Base-by-base conservation (phyloP, 2,113 vertebrate genomes). In the Saccopteryx leptura region DNA sequence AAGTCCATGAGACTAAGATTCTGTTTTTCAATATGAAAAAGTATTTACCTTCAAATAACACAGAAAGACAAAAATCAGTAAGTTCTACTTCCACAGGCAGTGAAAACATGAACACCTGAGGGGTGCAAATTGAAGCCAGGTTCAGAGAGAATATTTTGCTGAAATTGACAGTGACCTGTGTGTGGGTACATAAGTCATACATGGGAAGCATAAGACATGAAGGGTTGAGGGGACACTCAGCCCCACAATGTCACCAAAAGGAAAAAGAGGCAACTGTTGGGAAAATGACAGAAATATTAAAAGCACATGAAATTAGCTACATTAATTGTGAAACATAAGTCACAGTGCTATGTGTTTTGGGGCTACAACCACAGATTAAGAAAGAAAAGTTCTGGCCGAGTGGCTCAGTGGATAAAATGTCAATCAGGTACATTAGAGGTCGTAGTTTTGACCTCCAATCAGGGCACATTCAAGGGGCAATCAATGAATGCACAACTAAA, bases 41-140 rank as follows among this genome's bases (percentile, higher is more conserved):
- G 66, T 52, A 79, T 61, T 78, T 39, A 87, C 50, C 15, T 93
- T 88, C 46, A 33, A 79, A 50, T 72, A 90, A 90, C 60, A 71
- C 71, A 82, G 56, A 83, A 72, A 85, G 68, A 81, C 50, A 87
- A 71, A 93, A 78, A 39, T 52, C n/a, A n/a, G 13, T 74, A 79
- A 50, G 56, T 83, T 24, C 81, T 52, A 79, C 61, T 90, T 80
- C 24, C 66, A 68, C 8, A 33, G 56, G 28, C 50, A 65, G 46
- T 28, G 61, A 78, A 88, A 85, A 63, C 15, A 0, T 54, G 91
- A 80, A 52, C 78, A 74, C 50, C 54, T 50, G 46, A 80, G 61
- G 19, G 13, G 23, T 78, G 54, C 61, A 61, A 93, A 74, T 83
- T 4, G 3, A 90, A 52, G n/a, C 39, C 7, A 33, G 65, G 92